Conservation (phyloP, 2,113 vertebrate genomes). For the Emydocephalus ijimae region DNA sequence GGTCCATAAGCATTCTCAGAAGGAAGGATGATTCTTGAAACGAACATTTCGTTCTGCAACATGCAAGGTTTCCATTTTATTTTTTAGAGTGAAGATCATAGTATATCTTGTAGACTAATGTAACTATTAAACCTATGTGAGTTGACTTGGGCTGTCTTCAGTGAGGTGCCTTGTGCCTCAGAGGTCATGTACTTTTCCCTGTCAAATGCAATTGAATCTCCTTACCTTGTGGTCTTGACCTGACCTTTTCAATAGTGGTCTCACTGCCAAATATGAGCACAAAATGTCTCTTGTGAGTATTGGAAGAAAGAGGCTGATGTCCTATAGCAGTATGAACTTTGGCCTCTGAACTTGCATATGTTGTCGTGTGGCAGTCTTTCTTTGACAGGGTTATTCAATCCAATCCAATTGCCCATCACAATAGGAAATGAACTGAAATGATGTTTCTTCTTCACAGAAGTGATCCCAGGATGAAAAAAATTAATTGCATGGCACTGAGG, state of each 20-base stretch:
- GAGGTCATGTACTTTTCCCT: background rate
- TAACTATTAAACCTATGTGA: background rate
- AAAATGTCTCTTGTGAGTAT: background rate
- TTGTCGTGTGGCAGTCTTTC: background rate
- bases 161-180: background rate
- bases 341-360: background rate
- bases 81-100: background rate
- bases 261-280: background rate
- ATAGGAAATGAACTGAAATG: background rate
- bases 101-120: background rate
- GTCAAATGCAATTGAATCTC: background rate
- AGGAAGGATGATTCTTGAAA: background rate
- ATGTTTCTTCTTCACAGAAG: conserved; percentile 26
- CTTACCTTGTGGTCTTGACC: background rate
- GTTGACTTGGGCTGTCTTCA: background rate
- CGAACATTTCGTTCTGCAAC: background rate
- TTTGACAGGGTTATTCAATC: background rate
- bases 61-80: background rate
- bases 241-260: background rate
- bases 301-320: background rate
- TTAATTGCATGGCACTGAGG: conserved; percentile 58
- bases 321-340: background rate
- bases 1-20: background rate
- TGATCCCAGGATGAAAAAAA: conserved; percentile 17
- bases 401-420: background rate